Base-by-base conservation (phyloP, 2,888 invertebrate species). In the Aphrophora alni region DNA sequence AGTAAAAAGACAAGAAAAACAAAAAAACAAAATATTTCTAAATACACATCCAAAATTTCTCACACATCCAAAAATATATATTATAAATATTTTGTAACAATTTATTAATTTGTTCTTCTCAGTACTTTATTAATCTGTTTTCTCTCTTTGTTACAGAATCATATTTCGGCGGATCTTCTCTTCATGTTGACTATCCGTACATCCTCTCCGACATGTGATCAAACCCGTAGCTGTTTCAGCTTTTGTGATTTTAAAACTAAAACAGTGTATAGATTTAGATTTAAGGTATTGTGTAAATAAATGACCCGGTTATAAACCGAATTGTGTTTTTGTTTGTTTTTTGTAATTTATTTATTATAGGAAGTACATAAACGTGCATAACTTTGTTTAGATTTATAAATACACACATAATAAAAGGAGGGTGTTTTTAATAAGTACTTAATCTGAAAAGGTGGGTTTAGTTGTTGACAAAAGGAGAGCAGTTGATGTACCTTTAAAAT, bases 191-290 rank as follows among this genome's bases (percentile, higher is more conserved):
- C 3, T 21, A 14, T 0, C 59, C 59, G 59, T 12, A 12, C 21
- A n/a, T 59, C 59, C 21, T 59, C 59, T 59, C 8, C 59, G 21
- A 59, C 21, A 59, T 59, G 59, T 59, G 59, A 59, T 59, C 59
- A 59, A 59, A 2, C 59, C 44, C 44, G 10, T 44, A 21, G 59
- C 59, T 59, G 59, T 59, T 59, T 59, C 59, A 59, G 59, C 59
- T 59, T 59, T 59, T 59, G 59, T 59, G 59, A 59, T 59, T 59
- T 59, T 59, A 59, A 59, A 59, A 59, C n/a, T 59, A 59, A 14
- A 21, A 59, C 59, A 21, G 59, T 59, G 59, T 59, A 59, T 59
- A 59, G 59, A 59, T 21, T 21, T 59, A 59, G 59, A 3, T 21
- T 21, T 59, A 59, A 59, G 59, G 3, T 3, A 14, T 14, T 14